A percentile compares a stretch with the other conserved stretches of the same genome.
phyloP scores from a whole-genome alignment of 37 sponge, comb jelly and placozoan genomes.

The Ephydatia muelleri region DNA sequence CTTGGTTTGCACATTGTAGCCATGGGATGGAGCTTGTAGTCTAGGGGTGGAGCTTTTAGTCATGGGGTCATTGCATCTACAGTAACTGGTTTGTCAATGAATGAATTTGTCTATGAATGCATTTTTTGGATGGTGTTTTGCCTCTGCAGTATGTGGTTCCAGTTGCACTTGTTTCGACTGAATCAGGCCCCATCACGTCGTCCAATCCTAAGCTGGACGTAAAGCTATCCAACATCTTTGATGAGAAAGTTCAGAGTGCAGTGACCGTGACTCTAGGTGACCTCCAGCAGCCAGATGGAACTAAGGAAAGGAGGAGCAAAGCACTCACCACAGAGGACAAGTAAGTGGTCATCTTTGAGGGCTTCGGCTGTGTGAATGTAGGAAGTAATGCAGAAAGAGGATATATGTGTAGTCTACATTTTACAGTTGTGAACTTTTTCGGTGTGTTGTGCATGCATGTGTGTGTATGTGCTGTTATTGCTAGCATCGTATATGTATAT shows the following conservation, averaged over 20 bases:
- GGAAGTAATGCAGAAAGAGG: too few species aligned
- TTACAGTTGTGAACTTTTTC: too few species aligned
- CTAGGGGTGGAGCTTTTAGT: too few species aligned
- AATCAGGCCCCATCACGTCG: constrained; percentile 13
- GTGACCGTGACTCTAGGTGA: not conserved
- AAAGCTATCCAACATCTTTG: too few species aligned
- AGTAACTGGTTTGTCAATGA: too few species aligned
- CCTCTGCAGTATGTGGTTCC: constrained; percentile 58
- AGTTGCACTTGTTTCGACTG: constrained; percentile 10
- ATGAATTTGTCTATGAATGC: not conserved
- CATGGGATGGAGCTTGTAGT: too few species aligned
- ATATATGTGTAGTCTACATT: too few species aligned
- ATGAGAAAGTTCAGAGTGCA: not conserved
- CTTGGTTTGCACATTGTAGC: too few species aligned
- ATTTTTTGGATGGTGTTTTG: not conserved
- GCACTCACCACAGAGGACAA: not conserved
- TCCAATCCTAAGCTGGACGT: constrained; percentile 38
- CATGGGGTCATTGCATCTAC: too few species aligned
- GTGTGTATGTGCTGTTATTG: not conserved
- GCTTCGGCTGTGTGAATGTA: constrained; percentile 13
- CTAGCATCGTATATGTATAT: too few species aligned
- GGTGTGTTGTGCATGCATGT: not conserved
- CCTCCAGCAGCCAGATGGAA: constrained; percentile 2
- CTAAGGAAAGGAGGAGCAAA: not conserved
- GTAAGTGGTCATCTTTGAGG: not conserved